These are phyloP conservation scores for Elgaria multicarinata DNA, from an alignment of 2,113 vertebrate species.

Conservation along the genomic window DNA sequence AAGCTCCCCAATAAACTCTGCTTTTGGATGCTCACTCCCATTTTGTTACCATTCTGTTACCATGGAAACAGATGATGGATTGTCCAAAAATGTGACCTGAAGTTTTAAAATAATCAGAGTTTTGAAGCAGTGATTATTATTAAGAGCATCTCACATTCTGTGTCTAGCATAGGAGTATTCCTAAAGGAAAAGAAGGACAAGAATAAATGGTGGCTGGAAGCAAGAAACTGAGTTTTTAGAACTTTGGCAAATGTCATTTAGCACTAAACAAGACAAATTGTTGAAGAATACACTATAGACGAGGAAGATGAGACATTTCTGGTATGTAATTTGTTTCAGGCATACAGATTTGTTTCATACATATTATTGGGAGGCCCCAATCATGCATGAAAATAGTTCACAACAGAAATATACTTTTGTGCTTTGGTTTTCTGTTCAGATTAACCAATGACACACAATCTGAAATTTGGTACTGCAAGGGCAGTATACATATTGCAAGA, in stretches of 20 bases:
- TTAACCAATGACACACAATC: not conserved
- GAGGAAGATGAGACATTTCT: not conserved
- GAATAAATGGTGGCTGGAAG: constrained; percentile 51
- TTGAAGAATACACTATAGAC: not conserved
- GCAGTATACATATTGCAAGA: too few species aligned
- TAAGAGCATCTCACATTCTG: constrained; percentile 41
- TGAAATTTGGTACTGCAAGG: not conserved
- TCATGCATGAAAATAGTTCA: not conserved
- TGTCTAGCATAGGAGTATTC: constrained; percentile 37
- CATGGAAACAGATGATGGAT: constrained; percentile 72
- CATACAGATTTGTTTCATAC: not conserved
- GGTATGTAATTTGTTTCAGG: constrained; percentile 8
- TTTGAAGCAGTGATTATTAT: constrained; percentile 57
- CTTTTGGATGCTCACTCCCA: constrained; percentile 48
- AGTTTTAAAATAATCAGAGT: constrained; percentile 69
- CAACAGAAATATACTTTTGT: constrained; percentile 23
- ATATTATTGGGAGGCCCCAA: not conserved
- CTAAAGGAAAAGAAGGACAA: constrained; percentile 27
- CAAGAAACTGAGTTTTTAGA: constrained; percentile 43
- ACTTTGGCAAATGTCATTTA: constrained; percentile 47
- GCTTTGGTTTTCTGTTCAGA: not conserved
- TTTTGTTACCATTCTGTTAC: constrained; percentile 69
- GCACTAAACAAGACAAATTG: constrained; percentile 28
- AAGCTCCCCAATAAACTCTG: constrained; percentile 65
- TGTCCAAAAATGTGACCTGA: constrained; percentile 64